A percentile compares a stretch with the other conserved stretches of the same genome.
These are phyloP conservation scores for Notolepis coatsorum DNA, from an alignment of 2,797 vertebrate genomes.

Conservation along the genomic window DNA sequence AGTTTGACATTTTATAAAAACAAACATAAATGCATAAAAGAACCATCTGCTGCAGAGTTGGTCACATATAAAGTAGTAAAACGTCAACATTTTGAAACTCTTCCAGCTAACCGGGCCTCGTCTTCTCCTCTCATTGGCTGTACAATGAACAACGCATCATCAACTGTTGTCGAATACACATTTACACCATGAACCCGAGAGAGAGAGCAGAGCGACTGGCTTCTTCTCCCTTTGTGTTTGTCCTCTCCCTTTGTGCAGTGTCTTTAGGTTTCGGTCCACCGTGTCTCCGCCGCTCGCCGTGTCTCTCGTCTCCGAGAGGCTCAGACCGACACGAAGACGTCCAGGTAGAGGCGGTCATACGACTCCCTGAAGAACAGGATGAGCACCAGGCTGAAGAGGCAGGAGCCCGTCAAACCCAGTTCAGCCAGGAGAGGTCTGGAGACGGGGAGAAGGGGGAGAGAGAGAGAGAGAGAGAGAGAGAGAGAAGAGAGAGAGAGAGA, in stretches of 20 bases:
- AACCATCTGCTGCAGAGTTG: slow-evolving; percentile 17
- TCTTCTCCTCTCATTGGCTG: slow-evolving; percentile 19
- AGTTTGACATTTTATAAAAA: slow-evolving; percentile 30
- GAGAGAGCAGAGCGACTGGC: slow-evolving; percentile 29
- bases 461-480: neutral
- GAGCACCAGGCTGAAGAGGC: slow-evolving; percentile 94
- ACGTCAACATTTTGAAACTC: slow-evolving; percentile 23
- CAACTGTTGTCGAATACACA: slow-evolving; percentile 27
- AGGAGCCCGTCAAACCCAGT: slow-evolving; percentile 97
- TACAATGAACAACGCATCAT: slow-evolving; percentile 31
- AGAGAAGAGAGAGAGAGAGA: neutral
- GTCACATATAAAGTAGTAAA: slow-evolving; percentile 43
- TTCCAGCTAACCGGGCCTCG: slow-evolving; percentile 1
- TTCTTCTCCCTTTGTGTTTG: slow-evolving; percentile 45
- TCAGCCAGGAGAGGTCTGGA: slow-evolving; percentile 96
- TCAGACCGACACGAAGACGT: slow-evolving; percentile 95
- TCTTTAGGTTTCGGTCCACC: slow-evolving; percentile 50
- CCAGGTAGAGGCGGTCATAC: slow-evolving; percentile 97
- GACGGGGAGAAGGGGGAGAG: slow-evolving; percentile 4
- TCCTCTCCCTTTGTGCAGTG: slow-evolving; percentile 71
- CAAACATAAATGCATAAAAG: slow-evolving; percentile 18
- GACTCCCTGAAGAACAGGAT: slow-evolving; percentile 97
- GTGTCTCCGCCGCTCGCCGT: slow-evolving; percentile 32
- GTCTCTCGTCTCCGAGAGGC: neutral
- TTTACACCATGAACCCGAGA: slow-evolving; percentile 33